phyloP scores from a whole-genome alignment of 2,113 vertebrate genomes.

The Odocoileus virginianus region DNA sequence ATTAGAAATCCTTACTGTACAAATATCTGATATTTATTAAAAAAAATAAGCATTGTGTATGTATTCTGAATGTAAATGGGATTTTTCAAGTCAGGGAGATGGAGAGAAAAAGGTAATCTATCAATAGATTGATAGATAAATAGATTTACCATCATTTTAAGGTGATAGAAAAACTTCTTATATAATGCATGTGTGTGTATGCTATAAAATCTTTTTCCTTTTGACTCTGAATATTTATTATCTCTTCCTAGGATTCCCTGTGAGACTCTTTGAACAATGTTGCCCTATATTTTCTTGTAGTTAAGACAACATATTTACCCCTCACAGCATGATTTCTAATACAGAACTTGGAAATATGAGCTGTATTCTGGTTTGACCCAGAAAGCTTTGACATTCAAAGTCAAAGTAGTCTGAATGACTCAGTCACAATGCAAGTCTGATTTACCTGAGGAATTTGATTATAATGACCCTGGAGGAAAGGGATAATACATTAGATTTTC shows the following conservation, averaged over 20 bases:
- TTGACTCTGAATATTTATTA: neutral
- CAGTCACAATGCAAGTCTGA: constrained; percentile 62
- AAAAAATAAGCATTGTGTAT: neutral
- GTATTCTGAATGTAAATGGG: neutral
- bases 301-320: neutral
- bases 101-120: neutral
- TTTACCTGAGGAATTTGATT: constrained; percentile 75
- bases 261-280: neutral
- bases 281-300: constrained; percentile 55
- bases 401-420: constrained; percentile 50
- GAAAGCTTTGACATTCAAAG: constrained; percentile 75
- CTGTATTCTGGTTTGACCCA: constrained; percentile 60
- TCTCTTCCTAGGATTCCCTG: neutral
- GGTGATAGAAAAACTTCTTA: neutral
- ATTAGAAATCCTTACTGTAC: neutral
- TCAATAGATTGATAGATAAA: neutral
- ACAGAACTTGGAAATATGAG: constrained; percentile 28
- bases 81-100: neutral
- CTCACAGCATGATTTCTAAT: constrained; percentile 36
- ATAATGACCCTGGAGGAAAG: constrained; percentile 67
- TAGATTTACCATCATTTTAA: neutral
- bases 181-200: neutral
- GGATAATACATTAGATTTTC: constrained; percentile 52
- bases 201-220: neutral
- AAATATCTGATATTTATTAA: neutral